phyloP scores from a whole-genome alignment of 2,113 vertebrate genomes.

The Callocephalon fimbriatum region DNA sequence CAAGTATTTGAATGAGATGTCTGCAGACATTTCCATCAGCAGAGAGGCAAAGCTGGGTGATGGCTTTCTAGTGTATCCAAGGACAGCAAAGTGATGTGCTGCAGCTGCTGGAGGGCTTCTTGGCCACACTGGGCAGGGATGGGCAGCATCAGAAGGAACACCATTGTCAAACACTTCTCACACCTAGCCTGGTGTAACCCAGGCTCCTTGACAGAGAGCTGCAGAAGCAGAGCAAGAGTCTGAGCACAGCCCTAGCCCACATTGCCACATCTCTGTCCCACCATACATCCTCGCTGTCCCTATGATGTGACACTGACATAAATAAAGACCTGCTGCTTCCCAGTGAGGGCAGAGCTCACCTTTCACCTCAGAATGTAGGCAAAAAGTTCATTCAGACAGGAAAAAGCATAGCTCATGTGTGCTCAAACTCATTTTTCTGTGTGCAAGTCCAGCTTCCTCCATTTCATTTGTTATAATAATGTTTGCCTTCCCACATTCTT shows the following conservation, averaged over 20 bases:
- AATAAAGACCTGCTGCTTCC: not conserved
- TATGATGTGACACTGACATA: not conserved
- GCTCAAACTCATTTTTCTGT: not conserved
- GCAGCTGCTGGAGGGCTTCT: not conserved
- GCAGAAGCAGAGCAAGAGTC: not conserved
- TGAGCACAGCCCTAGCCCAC: not conserved
- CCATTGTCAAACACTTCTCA: not conserved
- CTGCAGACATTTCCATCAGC: not conserved
- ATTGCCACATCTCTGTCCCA: not conserved
- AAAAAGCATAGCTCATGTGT: not conserved
- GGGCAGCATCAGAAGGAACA: not conserved
- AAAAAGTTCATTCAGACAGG: not conserved
- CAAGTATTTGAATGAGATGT: not conserved
- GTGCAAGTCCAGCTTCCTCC: not conserved
- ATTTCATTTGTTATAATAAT: slow-evolving; percentile 1
- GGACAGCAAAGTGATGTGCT: not conserved
- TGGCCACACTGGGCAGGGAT: not conserved
- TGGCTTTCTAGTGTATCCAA: not conserved
- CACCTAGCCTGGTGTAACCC: not conserved
- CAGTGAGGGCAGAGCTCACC: not conserved
- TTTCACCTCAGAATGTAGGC: not conserved
- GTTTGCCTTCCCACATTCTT: not conserved
- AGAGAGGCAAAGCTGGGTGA: not conserved
- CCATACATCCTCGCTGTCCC: not conserved
- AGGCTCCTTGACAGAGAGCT: not conserved